These are phyloP conservation scores for Augochlorella aurata DNA, from an alignment of 2,888 invertebrate species.

Conservation along the genomic window DNA sequence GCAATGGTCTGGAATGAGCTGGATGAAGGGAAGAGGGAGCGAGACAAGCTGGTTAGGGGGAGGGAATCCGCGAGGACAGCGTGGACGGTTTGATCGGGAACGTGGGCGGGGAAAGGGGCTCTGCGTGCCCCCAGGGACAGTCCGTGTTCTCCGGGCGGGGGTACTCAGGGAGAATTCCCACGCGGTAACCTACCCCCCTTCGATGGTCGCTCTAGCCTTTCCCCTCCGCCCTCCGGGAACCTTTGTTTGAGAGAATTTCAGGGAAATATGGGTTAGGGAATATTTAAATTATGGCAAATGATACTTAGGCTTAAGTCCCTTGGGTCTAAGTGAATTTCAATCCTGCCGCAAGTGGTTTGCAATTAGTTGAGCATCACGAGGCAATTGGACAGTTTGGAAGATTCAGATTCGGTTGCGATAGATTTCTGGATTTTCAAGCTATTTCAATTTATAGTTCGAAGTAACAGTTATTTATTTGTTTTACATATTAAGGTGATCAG, in stretches of 20 bases:
- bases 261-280: slow-evolving; percentile 16
- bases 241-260: neutral
- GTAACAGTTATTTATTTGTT: no score
- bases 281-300: neutral
- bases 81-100: slow-evolving; percentile 53
- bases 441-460: no score
- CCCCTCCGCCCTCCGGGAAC: neutral
- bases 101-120: slow-evolving; percentile 62
- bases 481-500: no score
- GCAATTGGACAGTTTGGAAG: no score
- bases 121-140: slow-evolving; percentile 57
- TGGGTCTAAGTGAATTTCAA: neutral
- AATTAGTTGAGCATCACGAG: no score
- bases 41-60: slow-evolving; percentile 42
- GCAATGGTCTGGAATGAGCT: slow-evolving; percentile 51
- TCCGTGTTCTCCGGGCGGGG: slow-evolving; percentile 49
- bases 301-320: neutral
- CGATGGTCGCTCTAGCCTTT: slow-evolving; percentile 37
- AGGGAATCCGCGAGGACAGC: slow-evolving; percentile 59
- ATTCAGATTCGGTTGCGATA: no score
- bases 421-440: no score
- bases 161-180: slow-evolving; percentile 60
- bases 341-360: no score
- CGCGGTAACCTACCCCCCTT: slow-evolving; percentile 56
- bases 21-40: slow-evolving; percentile 37